Conservation (phyloP, 2,888 invertebrate genomes). For the Cephus rjabovi region DNA sequence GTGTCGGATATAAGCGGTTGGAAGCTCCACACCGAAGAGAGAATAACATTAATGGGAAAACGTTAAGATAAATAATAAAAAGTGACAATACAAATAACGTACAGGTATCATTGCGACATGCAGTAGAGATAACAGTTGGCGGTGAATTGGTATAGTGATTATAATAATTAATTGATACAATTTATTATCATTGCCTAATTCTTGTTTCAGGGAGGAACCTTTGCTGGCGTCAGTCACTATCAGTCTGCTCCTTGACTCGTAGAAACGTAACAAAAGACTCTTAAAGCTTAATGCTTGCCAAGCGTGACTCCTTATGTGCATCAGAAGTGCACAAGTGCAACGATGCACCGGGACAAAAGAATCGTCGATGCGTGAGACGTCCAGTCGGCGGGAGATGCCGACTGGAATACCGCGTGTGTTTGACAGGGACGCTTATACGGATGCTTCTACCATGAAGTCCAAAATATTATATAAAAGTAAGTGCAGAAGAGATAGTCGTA, state of each 20-base stretch:
- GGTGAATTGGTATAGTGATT: not conserved
- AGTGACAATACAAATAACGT: not conserved
- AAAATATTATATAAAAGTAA: not conserved
- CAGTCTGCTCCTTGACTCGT: not conserved
- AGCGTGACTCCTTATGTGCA: not conserved
- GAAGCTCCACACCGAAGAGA: not conserved
- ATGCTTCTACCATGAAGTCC: not conserved
- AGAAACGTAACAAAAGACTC: not conserved
- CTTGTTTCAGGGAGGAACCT: not conserved
- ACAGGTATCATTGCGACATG: not conserved
- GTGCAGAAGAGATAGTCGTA: not conserved
- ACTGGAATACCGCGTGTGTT: not conserved
- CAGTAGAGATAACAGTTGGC: not conserved
- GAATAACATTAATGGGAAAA: not conserved
- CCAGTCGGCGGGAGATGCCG: not conserved
- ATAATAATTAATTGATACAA: not conserved
- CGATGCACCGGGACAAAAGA: not conserved
- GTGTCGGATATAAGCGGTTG: slow-evolving; percentile 19
- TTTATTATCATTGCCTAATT: not conserved
- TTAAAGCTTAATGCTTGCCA: not conserved
- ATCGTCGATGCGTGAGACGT: not conserved
- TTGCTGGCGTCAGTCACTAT: not conserved
- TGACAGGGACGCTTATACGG: not conserved
- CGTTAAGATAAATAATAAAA: not conserved
- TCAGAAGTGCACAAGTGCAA: not conserved